A percentile compares a stretch with the other conserved stretches of the same genome.
These are phyloP conservation scores for Tragelaphus buxtoni DNA, from an alignment of 2,113 vertebrate species.

Conservation along the genomic window DNA sequence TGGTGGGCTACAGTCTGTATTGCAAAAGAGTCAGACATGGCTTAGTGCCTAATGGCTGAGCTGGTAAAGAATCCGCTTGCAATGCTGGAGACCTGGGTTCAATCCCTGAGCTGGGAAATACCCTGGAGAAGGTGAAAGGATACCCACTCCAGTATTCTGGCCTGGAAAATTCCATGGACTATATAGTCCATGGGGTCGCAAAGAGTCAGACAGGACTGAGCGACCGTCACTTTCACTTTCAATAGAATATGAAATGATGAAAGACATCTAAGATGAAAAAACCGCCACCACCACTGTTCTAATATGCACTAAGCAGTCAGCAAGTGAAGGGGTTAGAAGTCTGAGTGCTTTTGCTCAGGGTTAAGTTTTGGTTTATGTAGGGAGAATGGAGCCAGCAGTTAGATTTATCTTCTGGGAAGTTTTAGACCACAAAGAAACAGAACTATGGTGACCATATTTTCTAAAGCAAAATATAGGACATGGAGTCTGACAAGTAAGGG, in stretches of 20 bases:
- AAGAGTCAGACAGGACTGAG: too few species aligned
- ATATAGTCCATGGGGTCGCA: too few species aligned
- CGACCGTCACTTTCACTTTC: too few species aligned
- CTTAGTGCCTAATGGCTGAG: neutral
- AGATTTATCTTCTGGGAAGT: neutral
- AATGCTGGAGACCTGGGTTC: too few species aligned
- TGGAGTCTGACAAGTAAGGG: neutral
- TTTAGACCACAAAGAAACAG: neutral
- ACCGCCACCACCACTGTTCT: neutral
- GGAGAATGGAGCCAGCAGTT: neutral
- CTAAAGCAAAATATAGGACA: constrained; percentile 27
- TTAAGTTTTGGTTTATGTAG: neutral
- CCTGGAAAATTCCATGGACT: too few species aligned
- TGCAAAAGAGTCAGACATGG: neutral
- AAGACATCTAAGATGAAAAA: too few species aligned
- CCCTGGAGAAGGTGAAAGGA: too few species aligned
- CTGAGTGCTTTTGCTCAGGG: neutral
- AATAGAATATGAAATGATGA: too few species aligned
- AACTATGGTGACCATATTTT: neutral
- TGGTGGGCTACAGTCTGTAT: neutral
- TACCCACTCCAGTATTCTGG: too few species aligned
- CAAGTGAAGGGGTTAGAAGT: neutral
- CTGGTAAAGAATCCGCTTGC: too few species aligned
- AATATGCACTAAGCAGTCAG: neutral
- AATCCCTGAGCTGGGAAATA: too few species aligned